A percentile compares a stretch with the other conserved stretches of the same genome.
These are phyloP conservation scores for Hylaea fasciaria DNA, from an alignment of 2,888 invertebrate species.

Conservation along the genomic window DNA sequence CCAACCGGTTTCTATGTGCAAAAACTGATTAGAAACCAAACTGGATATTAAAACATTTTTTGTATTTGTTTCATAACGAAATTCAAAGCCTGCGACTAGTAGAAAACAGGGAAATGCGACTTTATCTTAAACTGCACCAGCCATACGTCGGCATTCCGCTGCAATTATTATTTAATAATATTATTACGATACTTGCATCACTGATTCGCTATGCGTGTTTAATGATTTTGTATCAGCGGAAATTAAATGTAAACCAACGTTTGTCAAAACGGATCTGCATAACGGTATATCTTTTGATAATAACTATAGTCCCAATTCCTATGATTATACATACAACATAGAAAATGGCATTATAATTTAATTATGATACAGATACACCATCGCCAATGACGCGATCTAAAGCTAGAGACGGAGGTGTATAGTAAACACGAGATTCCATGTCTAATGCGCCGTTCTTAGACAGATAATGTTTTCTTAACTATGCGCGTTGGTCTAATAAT, in stretches of 20 bases:
- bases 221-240: not conserved
- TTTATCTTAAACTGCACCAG: not conserved
- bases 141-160: conserved; percentile 10
- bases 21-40: conserved; percentile 31
- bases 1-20: conserved; percentile 27
- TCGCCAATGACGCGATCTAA: too few relatives aligned
- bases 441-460: too few relatives aligned
- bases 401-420: too few relatives aligned
- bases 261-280: conserved; percentile 13
- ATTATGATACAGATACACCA: too few relatives aligned
- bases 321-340: too few relatives aligned
- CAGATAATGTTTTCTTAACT: too few relatives aligned
- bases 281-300: not conserved
- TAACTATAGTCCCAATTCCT: too few relatives aligned
- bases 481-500: too few relatives aligned
- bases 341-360: too few relatives aligned
- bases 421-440: too few relatives aligned
- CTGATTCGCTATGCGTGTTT: not conserved
- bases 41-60: conserved; percentile 20
- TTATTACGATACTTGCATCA: conserved; percentile 7
- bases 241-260: conserved; percentile 12
- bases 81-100: conserved; percentile 10
- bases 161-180: not conserved
- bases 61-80: conserved; percentile 16
- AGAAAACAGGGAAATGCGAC: conserved; percentile 21